Base-by-base conservation (phyloP, 2,888 invertebrate genomes). In the Apodemia duryi region DNA sequence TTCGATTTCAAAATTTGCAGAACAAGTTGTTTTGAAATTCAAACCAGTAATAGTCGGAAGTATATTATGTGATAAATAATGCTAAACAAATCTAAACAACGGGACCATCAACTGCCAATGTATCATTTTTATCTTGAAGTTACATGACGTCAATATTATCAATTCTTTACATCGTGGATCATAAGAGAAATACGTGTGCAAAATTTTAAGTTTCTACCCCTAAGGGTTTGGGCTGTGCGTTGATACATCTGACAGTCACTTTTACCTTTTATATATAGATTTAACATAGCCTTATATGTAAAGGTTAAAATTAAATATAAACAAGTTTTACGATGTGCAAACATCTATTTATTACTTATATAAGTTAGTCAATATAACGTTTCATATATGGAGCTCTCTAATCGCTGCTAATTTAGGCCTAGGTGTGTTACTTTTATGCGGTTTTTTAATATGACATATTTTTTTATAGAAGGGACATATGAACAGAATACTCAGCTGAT, bases 71-170 rank as follows among this genome's bases (percentile, higher is more conserved):
- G 54, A 54, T 29, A 54, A 54, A 54, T 9, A 54, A 54, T 29
- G 54, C 54, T 54, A 54, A 54, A 28, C 9, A 52, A 28, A 52
- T 52, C 52, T 52, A 52, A 52, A 52, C 29, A 54, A 54, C 7
- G 29, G 5, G 54, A 6, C 54, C 54, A 11, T 54, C 54, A 54
- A 29, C 3, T 28, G 29, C 10, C 43, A 10, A 10, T 2, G 11
- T 43, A 43, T 43, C 11, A 41, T 41, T 9, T 10, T 11, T 2
- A 43, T 43, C 10, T 41, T 7, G 7, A 3, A 43, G 43, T 10
- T 10, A 43, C 11, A 43, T 43, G 43, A 43, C 43, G 10, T 43
- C 43, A 10, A 43, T 10, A 43, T 43, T 43, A 43, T 2, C 9
- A 43, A 11, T 10, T 9, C 11, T 2, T 43, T 43, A 43, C 3